Percentiles rank a stretch among this genome's conserved stretches.
Evolutionary conservation across 2,888 invertebrate genomes (phyloP).

Genomic region (Colostygia pectinataria): DNA sequence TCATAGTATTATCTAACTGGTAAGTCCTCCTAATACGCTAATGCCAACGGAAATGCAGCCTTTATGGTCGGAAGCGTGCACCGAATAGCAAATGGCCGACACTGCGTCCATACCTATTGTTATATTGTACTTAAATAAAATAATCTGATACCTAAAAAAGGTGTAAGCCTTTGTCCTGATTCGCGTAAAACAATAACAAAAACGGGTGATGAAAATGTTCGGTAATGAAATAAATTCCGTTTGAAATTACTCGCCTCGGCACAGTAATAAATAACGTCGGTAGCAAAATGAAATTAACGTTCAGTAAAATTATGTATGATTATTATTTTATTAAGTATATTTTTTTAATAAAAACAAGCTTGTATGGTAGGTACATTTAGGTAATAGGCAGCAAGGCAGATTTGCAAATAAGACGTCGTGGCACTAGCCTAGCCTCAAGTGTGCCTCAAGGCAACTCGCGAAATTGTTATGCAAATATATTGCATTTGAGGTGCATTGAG

Average conservation of each 20-base stretch:
- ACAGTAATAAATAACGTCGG: too few species aligned
- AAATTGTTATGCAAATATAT: slow-evolving; percentile 70
- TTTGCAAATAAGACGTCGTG: too few species aligned
- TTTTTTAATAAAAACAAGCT: too few species aligned
- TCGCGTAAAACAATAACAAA: neutral
- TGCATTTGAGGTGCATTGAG: slow-evolving; percentile 48
- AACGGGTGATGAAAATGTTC: slow-evolving; percentile 3
- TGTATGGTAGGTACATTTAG: neutral
- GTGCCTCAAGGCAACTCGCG: slow-evolving; percentile 61
- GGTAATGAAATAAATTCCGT: too few species aligned
- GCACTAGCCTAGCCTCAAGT: too few species aligned
- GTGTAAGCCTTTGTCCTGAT: slow-evolving; percentile 7
- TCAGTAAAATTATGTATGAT: too few species aligned
- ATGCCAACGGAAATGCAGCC: slow-evolving; percentile 68
- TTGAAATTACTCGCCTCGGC: too few species aligned
- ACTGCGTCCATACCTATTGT: slow-evolving; percentile 54
- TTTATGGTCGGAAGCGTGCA: slow-evolving; percentile 59
- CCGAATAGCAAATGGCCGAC: slow-evolving; percentile 56
- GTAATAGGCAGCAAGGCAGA: too few species aligned
- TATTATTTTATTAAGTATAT: too few species aligned
- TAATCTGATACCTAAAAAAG: slow-evolving; percentile 29
- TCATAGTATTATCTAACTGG: slow-evolving; percentile 66
- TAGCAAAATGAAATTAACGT: too few species aligned
- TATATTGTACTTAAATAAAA: slow-evolving; percentile 23
- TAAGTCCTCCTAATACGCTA: slow-evolving; percentile 61